Evolutionary conservation across 1,140 invertebrate species (phyloP).

Genomic region (Cyphomyrmex costatus): DNA sequence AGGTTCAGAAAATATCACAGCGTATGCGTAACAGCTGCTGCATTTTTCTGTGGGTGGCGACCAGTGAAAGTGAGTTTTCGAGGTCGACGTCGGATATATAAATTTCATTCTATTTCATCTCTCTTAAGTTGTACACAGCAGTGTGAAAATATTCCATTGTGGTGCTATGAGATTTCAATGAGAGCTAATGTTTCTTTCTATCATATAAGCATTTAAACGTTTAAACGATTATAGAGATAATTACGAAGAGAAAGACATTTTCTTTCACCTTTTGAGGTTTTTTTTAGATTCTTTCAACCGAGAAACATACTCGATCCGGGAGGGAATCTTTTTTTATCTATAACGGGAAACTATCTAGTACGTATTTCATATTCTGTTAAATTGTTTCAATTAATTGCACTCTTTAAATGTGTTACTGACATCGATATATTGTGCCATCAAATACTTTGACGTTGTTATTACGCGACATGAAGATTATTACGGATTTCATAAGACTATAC

Average conservation of each 20-base stretch:
- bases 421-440: background rate
- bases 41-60: constrained; percentile 73
- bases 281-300: constrained; percentile 57
- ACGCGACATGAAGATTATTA: background rate
- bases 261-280: background rate
- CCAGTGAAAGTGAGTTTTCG: constrained; percentile 69
- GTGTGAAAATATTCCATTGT: constrained; percentile 27
- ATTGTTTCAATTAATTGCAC: background rate
- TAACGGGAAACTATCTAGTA: constrained; percentile 31
- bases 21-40: constrained; percentile 70
- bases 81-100: constrained; percentile 66
- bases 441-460: background rate
- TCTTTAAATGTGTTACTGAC: constrained; percentile 1
- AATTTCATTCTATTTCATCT: constrained; percentile 67
- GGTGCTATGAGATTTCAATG: background rate
- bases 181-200: background rate
- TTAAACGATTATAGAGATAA: background rate
- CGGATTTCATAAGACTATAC: background rate
- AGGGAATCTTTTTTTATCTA: constrained; percentile 67
- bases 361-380: constrained; percentile 37
- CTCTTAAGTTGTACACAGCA: background rate
- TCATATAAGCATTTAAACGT: too few relatives aligned
- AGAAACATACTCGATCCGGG: constrained; percentile 30
- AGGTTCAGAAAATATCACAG: constrained; percentile 73
- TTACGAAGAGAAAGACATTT: constrained; percentile 3